Percentiles rank a stretch among this genome's conserved stretches.
These are phyloP conservation scores for Acropora yongei DNA, from an alignment of 64 coral and sea anemone species.

Conservation along the genomic window DNA sequence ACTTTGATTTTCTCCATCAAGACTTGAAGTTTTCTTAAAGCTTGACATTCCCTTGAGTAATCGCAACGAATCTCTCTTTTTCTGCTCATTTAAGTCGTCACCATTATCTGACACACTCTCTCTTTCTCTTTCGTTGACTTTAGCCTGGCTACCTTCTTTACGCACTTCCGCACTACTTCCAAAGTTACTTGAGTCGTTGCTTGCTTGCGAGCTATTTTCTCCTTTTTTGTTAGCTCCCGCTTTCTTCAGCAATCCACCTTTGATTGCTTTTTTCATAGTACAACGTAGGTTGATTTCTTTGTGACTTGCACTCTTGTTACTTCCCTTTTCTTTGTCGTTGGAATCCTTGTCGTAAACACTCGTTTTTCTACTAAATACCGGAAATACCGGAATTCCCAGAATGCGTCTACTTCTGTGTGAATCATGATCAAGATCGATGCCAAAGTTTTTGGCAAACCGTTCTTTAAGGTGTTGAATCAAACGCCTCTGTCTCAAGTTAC, in stretches of 20 bases:
- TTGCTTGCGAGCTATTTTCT: background rate
- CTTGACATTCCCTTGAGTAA: background rate
- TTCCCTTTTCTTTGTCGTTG: background rate
- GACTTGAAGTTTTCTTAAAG: background rate
- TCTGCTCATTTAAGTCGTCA: background rate
- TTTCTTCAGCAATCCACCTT: background rate
- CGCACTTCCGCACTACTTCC: background rate
- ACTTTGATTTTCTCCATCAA: background rate
- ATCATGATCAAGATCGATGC: background rate
- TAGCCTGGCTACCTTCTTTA: background rate
- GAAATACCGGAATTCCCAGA: background rate
- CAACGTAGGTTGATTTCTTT: background rate
- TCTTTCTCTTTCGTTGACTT: background rate
- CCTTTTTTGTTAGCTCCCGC: background rate
- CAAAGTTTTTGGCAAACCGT: background rate
- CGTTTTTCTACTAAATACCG: background rate
- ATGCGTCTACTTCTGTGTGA: background rate
- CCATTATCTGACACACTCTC: background rate
- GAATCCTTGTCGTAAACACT: background rate
- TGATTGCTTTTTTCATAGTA: background rate
- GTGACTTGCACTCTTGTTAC: background rate
- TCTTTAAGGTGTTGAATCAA: conserved; percentile 3
- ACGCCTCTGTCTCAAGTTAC: background rate
- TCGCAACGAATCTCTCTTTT: background rate
- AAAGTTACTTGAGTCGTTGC: background rate